A percentile compares a stretch with the other conserved stretches of the same genome.
phyloP scores from a whole-genome alignment of 2,113 vertebrate species.

The Ptychochromis oligacanthus region DNA sequence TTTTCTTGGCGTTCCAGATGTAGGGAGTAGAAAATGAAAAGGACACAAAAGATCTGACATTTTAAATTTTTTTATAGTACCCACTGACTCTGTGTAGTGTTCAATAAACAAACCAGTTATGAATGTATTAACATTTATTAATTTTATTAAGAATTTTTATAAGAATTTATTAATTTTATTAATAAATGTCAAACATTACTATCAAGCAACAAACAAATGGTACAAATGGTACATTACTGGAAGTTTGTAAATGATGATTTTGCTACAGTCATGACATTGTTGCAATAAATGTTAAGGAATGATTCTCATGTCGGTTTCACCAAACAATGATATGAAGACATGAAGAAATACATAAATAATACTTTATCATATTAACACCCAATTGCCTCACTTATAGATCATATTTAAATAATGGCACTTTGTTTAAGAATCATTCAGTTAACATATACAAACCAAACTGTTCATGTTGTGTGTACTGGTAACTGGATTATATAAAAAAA shows the following conservation, averaged over 20 bases:
- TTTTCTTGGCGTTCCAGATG: neutral
- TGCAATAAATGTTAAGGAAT: neutral
- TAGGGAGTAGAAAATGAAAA: neutral
- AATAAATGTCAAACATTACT: neutral
- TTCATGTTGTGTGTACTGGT: neutral
- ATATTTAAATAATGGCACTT: neutral
- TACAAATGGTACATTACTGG: neutral
- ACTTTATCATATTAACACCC: neutral
- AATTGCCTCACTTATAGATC: neutral
- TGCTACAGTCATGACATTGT: neutral
- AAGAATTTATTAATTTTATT: neutral
- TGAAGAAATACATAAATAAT: neutral
- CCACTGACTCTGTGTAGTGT: neutral
- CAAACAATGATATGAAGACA: neutral
- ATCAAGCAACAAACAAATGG: neutral
- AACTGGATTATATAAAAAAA: neutral
- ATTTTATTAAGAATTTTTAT: neutral
- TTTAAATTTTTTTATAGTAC: neutral
- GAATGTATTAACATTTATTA: neutral
- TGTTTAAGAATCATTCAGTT: neutral
- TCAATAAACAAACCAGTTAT: neutral
- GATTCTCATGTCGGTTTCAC: neutral
- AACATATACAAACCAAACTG: neutral
- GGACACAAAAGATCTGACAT: neutral
- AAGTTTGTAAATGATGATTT: neutral